Percentiles rank a stretch among this genome's conserved stretches.
Conservation (phyloP, 2,797 vertebrate genomes). For the Rhodeus uyekii region DNA sequence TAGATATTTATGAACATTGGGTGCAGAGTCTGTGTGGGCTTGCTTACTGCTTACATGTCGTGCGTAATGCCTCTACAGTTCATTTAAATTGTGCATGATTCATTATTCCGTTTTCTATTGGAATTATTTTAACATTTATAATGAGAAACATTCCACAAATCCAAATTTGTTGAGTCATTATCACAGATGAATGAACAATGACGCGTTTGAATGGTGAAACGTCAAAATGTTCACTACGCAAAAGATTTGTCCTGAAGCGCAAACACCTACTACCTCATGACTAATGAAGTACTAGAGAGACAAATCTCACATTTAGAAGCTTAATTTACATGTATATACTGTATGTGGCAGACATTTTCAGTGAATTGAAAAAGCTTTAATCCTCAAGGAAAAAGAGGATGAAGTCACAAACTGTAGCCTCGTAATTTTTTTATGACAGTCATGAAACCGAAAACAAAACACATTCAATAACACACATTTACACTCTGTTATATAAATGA, state of each 20-base stretch:
- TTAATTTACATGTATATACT: not conserved
- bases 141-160: slow-evolving; percentile 1
- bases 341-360: not conserved
- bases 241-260: slow-evolving; percentile 10
- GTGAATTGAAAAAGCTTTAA: slow-evolving; percentile 14
- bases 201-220: slow-evolving; percentile 8
- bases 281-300: slow-evolving; percentile 1
- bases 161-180: slow-evolving; percentile 19
- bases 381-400: not conserved
- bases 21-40: not conserved
- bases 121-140: not conserved
- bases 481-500: not conserved
- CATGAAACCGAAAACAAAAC: slow-evolving; percentile 3
- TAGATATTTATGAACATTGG: not conserved
- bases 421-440: not conserved
- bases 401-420: not conserved
- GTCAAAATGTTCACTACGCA: not conserved
- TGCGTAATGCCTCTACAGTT: not conserved
- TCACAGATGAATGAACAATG: slow-evolving; percentile 5
- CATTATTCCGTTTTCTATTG: not conserved
- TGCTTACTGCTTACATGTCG: not conserved
- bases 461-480: not conserved
- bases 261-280: not conserved
- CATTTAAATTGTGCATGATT: not conserved
- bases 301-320: not conserved